Conservation (phyloP, 2,888 invertebrate genomes). For the Andrena camellia region DNA sequence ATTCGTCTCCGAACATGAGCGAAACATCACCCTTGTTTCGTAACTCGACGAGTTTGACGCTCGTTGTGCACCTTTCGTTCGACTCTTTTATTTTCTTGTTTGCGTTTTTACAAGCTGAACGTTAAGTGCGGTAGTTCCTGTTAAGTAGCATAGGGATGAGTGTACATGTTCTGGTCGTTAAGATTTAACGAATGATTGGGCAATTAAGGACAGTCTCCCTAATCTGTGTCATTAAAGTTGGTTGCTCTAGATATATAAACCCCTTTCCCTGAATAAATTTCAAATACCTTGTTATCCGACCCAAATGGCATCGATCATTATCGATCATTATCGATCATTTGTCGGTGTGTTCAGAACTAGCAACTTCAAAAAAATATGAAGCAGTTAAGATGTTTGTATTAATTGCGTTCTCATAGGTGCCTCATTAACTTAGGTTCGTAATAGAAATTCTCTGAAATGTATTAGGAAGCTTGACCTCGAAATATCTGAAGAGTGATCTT, state of each 20-base stretch:
- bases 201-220: slow-evolving; percentile 1
- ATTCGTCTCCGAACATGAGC: background rate
- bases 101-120: too few species aligned
- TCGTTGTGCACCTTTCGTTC: background rate
- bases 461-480: background rate
- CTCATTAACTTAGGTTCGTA: background rate
- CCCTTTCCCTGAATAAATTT: background rate
- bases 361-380: too few species aligned
- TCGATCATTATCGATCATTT: too few species aligned
- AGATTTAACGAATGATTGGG: slow-evolving; percentile 1
- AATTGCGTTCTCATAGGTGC: background rate
- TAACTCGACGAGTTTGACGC: background rate
- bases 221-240: background rate
- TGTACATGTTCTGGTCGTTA: background rate
- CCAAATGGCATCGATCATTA: too few species aligned
- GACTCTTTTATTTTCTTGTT: too few species aligned
- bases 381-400: too few species aligned
- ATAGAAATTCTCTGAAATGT: slow-evolving; percentile 8
- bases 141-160: background rate
- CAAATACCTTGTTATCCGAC: background rate
- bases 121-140: background rate
- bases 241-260: background rate
- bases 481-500: slow-evolving; percentile 18
- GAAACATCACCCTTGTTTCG: background rate
- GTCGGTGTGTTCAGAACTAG: too few species aligned